phyloP scores from a whole-genome alignment of 92 coral and sea anemone species.

The Zoanthus sociatus region DNA sequence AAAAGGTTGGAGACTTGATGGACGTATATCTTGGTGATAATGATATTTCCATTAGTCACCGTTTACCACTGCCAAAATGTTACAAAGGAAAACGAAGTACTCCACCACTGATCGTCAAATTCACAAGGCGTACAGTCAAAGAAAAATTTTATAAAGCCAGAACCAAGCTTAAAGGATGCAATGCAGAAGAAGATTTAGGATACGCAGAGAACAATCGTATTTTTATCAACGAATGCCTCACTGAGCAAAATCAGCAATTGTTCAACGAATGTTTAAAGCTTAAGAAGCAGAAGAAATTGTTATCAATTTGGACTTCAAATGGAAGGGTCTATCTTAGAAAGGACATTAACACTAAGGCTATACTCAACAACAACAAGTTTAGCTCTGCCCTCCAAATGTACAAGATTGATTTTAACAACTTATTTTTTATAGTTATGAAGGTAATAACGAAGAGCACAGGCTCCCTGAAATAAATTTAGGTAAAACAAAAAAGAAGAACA shows the following conservation, averaged over 20 bases:
- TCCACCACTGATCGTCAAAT: constrained; percentile 14
- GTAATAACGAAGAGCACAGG: no score
- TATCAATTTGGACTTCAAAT: not conserved
- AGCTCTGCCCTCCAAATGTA: no score
- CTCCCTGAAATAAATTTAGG: no score
- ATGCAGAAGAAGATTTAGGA: constrained; percentile 12
- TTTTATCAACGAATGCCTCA: constrained; percentile 24
- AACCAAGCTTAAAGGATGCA: constrained; percentile 22
- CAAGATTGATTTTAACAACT: no score
- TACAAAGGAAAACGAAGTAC: constrained; percentile 7
- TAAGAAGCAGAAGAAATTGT: constrained; percentile 11
- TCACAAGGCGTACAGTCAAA: constrained; percentile 1
- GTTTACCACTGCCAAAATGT: constrained; percentile 5
- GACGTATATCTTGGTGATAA: not conserved
- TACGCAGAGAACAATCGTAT: constrained; percentile 25
- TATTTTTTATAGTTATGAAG: no score
- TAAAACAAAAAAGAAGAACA: no score
- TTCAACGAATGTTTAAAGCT: constrained; percentile 9
- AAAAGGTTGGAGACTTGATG: not conserved
- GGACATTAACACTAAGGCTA: constrained; percentile 21
- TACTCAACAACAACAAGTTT: not conserved
- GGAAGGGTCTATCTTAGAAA: constrained; percentile 10
- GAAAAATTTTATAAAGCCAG: constrained; percentile 22
- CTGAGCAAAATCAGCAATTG: constrained; percentile 16
- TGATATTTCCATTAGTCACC: not conserved